phyloP scores from a whole-genome alignment of 2,888 invertebrate species.

The Uloborus plumipes region DNA sequence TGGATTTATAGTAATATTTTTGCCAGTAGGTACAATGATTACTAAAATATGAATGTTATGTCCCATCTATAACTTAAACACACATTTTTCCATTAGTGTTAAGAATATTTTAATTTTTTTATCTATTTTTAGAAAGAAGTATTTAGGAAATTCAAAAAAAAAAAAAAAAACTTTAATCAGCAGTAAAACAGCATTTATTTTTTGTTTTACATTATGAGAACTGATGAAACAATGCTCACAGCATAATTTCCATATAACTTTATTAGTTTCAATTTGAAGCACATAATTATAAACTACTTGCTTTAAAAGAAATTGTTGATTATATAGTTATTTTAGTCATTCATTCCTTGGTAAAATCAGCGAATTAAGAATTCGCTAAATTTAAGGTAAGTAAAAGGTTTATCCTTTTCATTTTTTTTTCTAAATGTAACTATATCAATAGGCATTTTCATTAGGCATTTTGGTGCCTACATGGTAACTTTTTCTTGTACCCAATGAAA shows the following conservation, averaged over 20 bases:
- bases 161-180: neutral
- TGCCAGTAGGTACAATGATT: neutral
- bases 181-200: neutral
- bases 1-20: conserved; percentile 33
- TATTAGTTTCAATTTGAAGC: neutral
- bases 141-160: neutral
- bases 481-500: too few species aligned
- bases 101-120: neutral
- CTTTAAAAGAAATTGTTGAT: too few species aligned
- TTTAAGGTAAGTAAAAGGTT: neutral
- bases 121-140: neutral
- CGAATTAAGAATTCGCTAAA: too few species aligned
- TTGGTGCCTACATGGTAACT: too few species aligned
- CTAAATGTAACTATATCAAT: too few species aligned
- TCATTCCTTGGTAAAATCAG: too few species aligned
- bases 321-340: too few species aligned
- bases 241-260: too few species aligned
- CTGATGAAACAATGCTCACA: too few species aligned
- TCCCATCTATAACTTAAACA: too few species aligned
- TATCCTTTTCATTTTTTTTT: neutral
- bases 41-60: too few species aligned
- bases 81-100: neutral
- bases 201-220: neutral
- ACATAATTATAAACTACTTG: neutral
- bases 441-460: too few species aligned